Conservation (phyloP, 2,797 vertebrate genomes). For the Crenichthys baileyi region DNA sequence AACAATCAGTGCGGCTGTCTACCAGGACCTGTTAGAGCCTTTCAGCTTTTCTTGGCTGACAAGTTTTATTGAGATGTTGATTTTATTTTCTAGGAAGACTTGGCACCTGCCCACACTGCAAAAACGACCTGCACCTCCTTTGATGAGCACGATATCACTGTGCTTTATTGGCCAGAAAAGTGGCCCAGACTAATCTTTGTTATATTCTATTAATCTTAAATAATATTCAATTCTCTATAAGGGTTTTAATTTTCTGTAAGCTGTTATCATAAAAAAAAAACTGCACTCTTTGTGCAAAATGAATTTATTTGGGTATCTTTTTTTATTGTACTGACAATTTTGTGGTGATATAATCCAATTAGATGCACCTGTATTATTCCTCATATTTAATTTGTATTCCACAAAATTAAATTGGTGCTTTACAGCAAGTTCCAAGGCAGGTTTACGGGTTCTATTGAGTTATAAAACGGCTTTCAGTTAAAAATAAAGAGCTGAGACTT, state of each 20-base stretch:
- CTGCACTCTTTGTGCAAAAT: neutral
- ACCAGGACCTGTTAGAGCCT: too few relatives aligned
- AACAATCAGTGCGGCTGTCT: too few relatives aligned
- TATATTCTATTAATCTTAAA: too few relatives aligned
- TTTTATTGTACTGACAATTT: neutral
- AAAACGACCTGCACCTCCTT: neutral
- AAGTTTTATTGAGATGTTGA: too few relatives aligned
- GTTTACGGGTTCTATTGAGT: neutral
- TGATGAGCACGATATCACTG: neutral
- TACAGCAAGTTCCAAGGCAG: neutral
- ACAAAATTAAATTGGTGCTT: neutral
- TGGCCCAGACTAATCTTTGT: too few relatives aligned
- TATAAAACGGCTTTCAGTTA: neutral
- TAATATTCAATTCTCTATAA: neutral
- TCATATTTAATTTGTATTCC: too few relatives aligned
- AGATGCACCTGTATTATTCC: neutral
- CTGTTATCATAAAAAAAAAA: neutral
- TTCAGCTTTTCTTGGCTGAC: too few relatives aligned
- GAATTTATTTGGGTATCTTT: neutral
- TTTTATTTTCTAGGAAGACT: too few relatives aligned
- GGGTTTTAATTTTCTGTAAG: neutral
- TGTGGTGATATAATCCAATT: neutral
- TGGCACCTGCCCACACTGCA: too few relatives aligned
- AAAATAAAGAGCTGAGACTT: neutral
- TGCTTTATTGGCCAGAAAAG: neutral